Percentiles rank a stretch among this genome's conserved stretches.
Conservation (phyloP, 1,140 invertebrate species). For the Caenorhabditis remanei region DNA sequence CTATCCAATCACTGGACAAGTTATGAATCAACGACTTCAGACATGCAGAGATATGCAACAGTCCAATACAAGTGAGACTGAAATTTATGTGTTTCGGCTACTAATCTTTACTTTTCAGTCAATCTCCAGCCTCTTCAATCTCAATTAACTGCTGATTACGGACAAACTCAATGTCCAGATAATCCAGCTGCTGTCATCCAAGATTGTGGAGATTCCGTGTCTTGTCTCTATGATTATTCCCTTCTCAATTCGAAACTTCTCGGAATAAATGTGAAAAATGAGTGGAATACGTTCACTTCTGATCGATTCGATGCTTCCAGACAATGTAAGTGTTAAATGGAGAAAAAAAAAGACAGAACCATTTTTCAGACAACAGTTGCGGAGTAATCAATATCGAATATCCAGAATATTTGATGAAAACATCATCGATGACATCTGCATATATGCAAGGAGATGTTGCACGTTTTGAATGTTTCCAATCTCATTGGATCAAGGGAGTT, state of each 20-base stretch:
- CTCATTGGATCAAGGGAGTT: slow-evolving; percentile 77
- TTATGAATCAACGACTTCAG: slow-evolving; percentile 72
- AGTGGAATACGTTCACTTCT: slow-evolving; percentile 73
- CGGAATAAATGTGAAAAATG: slow-evolving; percentile 70
- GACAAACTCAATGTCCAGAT: slow-evolving; percentile 71
- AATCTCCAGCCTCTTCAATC: slow-evolving; percentile 72
- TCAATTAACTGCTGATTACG: slow-evolving; percentile 67
- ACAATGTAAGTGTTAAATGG: slow-evolving; percentile 66
- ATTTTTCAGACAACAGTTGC: slow-evolving; percentile 76
- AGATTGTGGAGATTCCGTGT: slow-evolving; percentile 74
- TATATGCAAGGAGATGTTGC: slow-evolving; percentile 76
- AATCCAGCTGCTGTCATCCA: slow-evolving; percentile 72
- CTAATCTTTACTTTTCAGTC: slow-evolving; percentile 68
- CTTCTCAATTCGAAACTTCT: slow-evolving; percentile 74
- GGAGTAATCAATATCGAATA: slow-evolving; percentile 78
- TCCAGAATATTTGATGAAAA: slow-evolving; percentile 77
- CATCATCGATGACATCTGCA: slow-evolving; percentile 72
- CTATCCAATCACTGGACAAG: slow-evolving; percentile 69
- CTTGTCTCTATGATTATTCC: slow-evolving; percentile 74
- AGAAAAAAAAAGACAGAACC: neutral
- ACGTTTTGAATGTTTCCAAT: slow-evolving; percentile 77
- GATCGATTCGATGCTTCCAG: slow-evolving; percentile 71
- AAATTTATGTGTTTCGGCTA: neutral
- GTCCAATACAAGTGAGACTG: slow-evolving; percentile 68
- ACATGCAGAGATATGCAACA: slow-evolving; percentile 74